A percentile compares a stretch with the other conserved stretches of the same genome.
These are phyloP conservation scores for Pocillopora meandrina DNA, from an alignment of 92 coral and sea anemone genomes.

Conservation along the genomic window DNA sequence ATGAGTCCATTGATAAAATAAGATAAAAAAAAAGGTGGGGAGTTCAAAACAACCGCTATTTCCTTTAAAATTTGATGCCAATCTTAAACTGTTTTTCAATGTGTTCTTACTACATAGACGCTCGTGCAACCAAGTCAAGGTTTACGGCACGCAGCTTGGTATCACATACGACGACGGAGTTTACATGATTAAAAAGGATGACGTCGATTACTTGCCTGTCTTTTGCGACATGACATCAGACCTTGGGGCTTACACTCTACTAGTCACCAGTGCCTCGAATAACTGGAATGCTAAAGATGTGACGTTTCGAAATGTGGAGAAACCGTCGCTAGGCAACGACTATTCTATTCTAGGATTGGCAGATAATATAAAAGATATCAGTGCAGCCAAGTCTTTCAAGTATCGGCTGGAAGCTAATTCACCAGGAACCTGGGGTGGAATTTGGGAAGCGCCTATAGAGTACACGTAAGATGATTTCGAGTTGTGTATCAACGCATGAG, in stretches of 20 bases:
- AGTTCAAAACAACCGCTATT: too few relatives aligned
- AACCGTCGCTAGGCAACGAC: slow-evolving; percentile 60
- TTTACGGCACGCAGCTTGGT: slow-evolving; percentile 31
- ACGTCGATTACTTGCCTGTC: slow-evolving; percentile 59
- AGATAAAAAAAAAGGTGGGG: too few relatives aligned
- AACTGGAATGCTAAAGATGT: slow-evolving; percentile 58
- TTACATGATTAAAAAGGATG: slow-evolving; percentile 53
- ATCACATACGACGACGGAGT: slow-evolving; percentile 31
- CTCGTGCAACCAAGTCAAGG: slow-evolving; percentile 60
- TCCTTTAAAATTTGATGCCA: too few relatives aligned
- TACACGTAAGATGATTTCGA: slow-evolving; percentile 41
- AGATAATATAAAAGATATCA: slow-evolving; percentile 50
- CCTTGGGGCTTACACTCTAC: slow-evolving; percentile 62
- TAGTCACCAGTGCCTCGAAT: slow-evolving; percentile 67
- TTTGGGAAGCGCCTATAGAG: slow-evolving; percentile 62
- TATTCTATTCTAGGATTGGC: slow-evolving; percentile 66
- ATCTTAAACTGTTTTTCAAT: too few relatives aligned
- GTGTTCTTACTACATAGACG: slow-evolving; percentile 24
- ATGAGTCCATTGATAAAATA: too few relatives aligned
- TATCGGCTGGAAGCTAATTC: slow-evolving; percentile 61
- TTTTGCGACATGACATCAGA: slow-evolving; percentile 69
- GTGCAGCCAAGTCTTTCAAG: slow-evolving; percentile 55
- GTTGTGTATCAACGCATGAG: too few relatives aligned
- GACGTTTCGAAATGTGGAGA: slow-evolving; percentile 35
- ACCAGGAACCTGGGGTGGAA: slow-evolving; percentile 70